Evolutionary conservation across 2,888 invertebrate species (phyloP).

Genomic region (Leptinotarsa juncta): DNA sequence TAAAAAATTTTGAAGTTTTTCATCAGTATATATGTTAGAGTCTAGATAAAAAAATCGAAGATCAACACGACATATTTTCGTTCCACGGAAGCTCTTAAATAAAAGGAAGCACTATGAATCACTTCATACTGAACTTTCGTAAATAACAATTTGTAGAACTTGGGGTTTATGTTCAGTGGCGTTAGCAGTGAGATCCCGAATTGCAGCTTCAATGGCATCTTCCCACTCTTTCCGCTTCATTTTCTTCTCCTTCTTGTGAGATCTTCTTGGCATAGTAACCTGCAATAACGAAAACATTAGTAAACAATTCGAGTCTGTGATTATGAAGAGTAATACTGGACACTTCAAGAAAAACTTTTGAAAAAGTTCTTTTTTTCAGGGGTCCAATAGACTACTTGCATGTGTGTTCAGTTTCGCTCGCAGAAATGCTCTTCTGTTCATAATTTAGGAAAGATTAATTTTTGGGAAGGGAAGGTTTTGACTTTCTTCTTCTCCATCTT

Average conservation of each 20-base stretch:
- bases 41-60: neutral
- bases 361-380: no score
- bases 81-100: neutral
- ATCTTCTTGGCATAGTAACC: conserved; percentile 78
- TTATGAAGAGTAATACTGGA: no score
- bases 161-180: conserved; percentile 67
- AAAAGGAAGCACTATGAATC: neutral
- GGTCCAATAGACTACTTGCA: no score
- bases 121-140: conserved; percentile 84
- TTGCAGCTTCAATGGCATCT: conserved; percentile 82
- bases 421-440: no score
- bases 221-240: conserved; percentile 75
- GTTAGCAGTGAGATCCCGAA: conserved; percentile 77
- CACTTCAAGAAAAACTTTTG: no score
- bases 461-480: no score
- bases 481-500: no score
- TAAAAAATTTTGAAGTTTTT: no score
- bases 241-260: conserved; percentile 66
- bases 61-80: neutral
- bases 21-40: no score
- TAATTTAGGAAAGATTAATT: no score
- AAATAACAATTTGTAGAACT: conserved; percentile 85
- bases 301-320: no score
- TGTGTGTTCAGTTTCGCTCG: no score
- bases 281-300: conserved; percentile 53